Evolutionary conservation across 2,113 vertebrate genomes (phyloP).

Genomic region (Protobothrops mucrosquamatus): DNA sequence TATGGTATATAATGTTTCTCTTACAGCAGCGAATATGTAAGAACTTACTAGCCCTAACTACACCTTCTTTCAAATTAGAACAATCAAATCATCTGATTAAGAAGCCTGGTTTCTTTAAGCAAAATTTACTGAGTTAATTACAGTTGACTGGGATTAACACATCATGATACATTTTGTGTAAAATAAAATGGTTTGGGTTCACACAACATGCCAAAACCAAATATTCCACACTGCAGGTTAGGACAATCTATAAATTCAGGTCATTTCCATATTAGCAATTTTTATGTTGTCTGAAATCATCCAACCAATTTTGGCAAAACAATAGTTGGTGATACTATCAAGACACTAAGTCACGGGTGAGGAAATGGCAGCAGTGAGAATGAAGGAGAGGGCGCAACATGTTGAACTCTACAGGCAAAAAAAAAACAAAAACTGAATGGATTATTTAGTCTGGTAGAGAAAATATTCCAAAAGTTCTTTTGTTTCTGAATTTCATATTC

Average conservation of each 20-base stretch:
- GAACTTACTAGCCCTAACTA: not conserved
- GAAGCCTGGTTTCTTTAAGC: not conserved
- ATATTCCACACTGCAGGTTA: not conserved
- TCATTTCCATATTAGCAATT: not conserved
- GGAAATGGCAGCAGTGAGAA: not conserved
- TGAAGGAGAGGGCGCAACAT: not conserved
- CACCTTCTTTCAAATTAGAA: not conserved
- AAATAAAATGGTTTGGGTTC: not conserved
- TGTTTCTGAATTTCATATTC: not conserved
- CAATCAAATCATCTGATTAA: not conserved
- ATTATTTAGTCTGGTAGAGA: not conserved
- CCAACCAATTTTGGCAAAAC: not conserved
- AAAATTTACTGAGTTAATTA: not conserved
- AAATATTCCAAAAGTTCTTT: not conserved
- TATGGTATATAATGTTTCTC: not conserved
- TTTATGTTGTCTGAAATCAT: not conserved
- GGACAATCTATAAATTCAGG: not conserved
- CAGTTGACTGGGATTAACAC: not conserved
- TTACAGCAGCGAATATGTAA: not conserved
- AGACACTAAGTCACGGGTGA: not conserved
- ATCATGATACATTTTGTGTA: not conserved
- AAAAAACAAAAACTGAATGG: not conserved
- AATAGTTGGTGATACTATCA: not conserved
- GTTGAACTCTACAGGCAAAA: not conserved
- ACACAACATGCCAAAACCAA: not conserved